Percentiles rank a stretch among this genome's conserved stretches.
Evolutionary conservation across 1,140 invertebrate genomes (phyloP).

Genomic region (Piezodorus guildinii): DNA sequence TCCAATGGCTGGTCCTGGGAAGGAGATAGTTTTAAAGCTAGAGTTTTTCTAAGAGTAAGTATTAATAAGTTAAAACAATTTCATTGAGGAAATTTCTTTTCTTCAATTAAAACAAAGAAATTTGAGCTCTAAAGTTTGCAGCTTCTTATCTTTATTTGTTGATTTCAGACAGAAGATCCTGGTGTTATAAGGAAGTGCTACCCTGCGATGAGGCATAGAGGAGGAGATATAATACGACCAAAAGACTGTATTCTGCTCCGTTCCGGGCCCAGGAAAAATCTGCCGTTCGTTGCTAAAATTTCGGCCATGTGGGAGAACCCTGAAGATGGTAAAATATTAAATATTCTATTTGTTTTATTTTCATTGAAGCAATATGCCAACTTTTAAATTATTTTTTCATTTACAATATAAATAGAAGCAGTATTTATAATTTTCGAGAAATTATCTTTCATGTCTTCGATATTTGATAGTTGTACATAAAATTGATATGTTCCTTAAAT

Average conservation of each 20-base stretch:
- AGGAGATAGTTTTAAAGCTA: slow-evolving; percentile 66
- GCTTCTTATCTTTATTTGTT: slow-evolving; percentile 3
- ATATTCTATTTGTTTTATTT: too few relatives aligned
- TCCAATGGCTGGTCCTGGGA: slow-evolving; percentile 88
- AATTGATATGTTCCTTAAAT: too few relatives aligned
- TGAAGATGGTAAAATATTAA: slow-evolving; percentile 56
- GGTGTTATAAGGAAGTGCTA: slow-evolving; percentile 67
- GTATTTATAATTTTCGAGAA: too few relatives aligned
- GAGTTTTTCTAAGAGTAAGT: slow-evolving; percentile 79
- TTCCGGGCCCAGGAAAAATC: slow-evolving; percentile 69
- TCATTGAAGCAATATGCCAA: too few relatives aligned
- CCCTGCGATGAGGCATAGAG: slow-evolving; percentile 71
- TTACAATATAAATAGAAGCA: too few relatives aligned
- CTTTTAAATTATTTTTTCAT: too few relatives aligned
- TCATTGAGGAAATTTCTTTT: too few relatives aligned
- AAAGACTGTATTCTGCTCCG: slow-evolving; percentile 81
- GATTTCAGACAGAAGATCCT: slow-evolving; percentile 65
- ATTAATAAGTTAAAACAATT: too few relatives aligned
- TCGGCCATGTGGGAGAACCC: slow-evolving; percentile 89
- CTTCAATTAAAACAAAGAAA: too few relatives aligned
- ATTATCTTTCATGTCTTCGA: too few relatives aligned
- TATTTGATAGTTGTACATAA: too few relatives aligned
- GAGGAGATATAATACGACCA: slow-evolving; percentile 72
- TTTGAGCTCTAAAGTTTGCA: not conserved
- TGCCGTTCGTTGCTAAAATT: slow-evolving; percentile 90